Base-by-base conservation (phyloP, 1,140 invertebrate genomes). In the Drosophila truncata region DNA sequence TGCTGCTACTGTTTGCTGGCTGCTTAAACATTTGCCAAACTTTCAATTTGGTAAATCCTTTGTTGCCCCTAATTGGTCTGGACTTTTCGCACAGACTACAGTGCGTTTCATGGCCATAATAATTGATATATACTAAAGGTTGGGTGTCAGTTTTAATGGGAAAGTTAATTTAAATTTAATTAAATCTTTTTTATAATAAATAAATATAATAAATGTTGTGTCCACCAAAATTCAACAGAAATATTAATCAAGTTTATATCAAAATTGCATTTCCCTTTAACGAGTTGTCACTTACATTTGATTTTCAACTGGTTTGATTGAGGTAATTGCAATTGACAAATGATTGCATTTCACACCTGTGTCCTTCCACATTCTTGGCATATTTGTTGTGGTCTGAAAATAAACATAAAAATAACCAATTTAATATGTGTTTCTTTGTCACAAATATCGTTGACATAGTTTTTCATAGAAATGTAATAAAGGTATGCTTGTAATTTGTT, bases 11-110 rank as follows among this genome's bases (percentile, higher is more conserved):
- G n/a, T n/a, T n/a, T n/a, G n/a, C n/a, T n/a, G n/a, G n/a, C n/a
- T n/a, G 46, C 44, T 70, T 49, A 49, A 72, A 70, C 42, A 47
- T 58, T 72, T 47, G 69, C 41, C 42, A 41, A 57, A 70, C 49
- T 72, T 70, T 72, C 64, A 57, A 57, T 69, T 47, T 39, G 50
- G 27, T 39, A 69, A 57, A 47, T 20, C 41, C 27, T 69, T 71
- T 69, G 47, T 71, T 55, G 27, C 11, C 13, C 41, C 44, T 67
- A 67, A 70, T 66, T 70, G 66, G 66, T 25, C 49, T 46, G 11
- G 23, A 18, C 31, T 9, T 50, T 31, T 47, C 1, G 13, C 37
- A 42, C 42, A 46, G 16, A 31, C 16, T 47, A 71, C 67, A 71
- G 67, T 69, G 63, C 31, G 63, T 69, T 49, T 69, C 49, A 25